Base-by-base conservation (phyloP, 2,797 vertebrate genomes). In the Ficedula albicollis region DNA sequence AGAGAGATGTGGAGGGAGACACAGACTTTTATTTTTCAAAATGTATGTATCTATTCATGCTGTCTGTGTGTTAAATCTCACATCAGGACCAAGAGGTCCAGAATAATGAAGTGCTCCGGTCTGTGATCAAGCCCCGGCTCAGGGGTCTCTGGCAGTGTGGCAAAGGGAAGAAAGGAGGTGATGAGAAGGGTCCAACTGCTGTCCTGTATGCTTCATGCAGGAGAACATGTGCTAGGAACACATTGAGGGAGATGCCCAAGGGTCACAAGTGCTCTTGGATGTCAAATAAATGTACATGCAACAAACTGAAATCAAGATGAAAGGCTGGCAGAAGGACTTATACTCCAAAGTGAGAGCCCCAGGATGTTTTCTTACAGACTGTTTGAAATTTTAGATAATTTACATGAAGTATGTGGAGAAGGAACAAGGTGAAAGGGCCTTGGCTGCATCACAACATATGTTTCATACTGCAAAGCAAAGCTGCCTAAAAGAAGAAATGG, bases 221-320 rank as follows among this genome's bases (percentile, higher is more conserved):
- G 39, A 95, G 75, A 72, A 69, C 96, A 96, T 93, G 90, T 95
- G 95, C 75, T 87, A 44, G 32, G 59, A 62, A 56, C 83, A 96
- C 85, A 90, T 82, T 95, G 91, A 95, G 94, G 60, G 34, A 91
- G 34, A 89, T 96, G 92, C 80, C 84, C 93, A 84, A 94, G 84
- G 87, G 89, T 95, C 76, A 92, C 74, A 97, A 96, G 86, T 86
- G 91, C 83, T 95, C 95, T 96, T 72, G 88, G 48, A 96, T 95
- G 97, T 97, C 96, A 97, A 87, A 95, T 75, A 96, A 97, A 97
- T 90, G 76, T 77, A 91, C 72, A 93, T 84, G 86, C 94, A 96
- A 60, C 80, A 93, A 94, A 93, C 44, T 83, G 72, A 95, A 97
- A 95, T 82, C 44, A 75, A 95, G 72, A 88, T 63, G 76, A 97